phyloP scores from a whole-genome alignment of 1,140 invertebrate species.

The Diuraphis noxia region DNA sequence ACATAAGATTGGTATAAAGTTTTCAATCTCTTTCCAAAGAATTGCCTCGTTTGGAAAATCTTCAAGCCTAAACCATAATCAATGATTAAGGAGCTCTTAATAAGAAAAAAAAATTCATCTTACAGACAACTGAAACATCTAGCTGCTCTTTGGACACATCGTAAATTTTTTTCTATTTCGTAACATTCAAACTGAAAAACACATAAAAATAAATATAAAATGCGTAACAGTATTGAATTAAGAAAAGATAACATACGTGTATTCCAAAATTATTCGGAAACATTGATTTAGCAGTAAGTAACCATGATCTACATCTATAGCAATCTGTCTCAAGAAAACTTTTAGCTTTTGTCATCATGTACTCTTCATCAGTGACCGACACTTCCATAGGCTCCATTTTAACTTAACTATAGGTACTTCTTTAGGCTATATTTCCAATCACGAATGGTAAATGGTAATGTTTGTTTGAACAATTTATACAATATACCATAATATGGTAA shows the following conservation, averaged over 20 bases:
- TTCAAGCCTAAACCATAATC: conserved; percentile 62
- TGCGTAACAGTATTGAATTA: background rate
- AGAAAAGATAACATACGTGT: conserved; percentile 64
- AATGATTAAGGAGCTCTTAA: conserved; percentile 24
- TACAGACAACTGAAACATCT: conserved; percentile 76
- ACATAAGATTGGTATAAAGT: conserved; percentile 69
- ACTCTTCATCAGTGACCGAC: conserved; percentile 69
- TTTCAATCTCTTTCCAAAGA: conserved; percentile 80
- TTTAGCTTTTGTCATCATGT: conserved; percentile 76
- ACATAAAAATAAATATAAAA: conserved; percentile 37
- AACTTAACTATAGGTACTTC: background rate
- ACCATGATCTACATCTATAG: conserved; percentile 83
- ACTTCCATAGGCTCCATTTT: conserved; percentile 35
- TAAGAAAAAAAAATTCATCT: conserved; percentile 56
- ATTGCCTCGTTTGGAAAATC: conserved; percentile 67
- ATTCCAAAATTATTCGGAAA: conserved; percentile 83
- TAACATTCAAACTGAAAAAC: conserved; percentile 72
- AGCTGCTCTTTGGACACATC: conserved; percentile 79
- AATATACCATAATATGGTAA: background rate
- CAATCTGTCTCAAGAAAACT: conserved; percentile 71
- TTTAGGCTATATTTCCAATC: background rate
- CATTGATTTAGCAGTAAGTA: conserved; percentile 85
- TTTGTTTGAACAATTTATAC: background rate
- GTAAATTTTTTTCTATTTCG: conserved; percentile 75
- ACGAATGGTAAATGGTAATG: background rate